Evolutionary conservation across 2,113 vertebrate genomes (phyloP).

Genomic region (Rhinoptilus africanus): DNA sequence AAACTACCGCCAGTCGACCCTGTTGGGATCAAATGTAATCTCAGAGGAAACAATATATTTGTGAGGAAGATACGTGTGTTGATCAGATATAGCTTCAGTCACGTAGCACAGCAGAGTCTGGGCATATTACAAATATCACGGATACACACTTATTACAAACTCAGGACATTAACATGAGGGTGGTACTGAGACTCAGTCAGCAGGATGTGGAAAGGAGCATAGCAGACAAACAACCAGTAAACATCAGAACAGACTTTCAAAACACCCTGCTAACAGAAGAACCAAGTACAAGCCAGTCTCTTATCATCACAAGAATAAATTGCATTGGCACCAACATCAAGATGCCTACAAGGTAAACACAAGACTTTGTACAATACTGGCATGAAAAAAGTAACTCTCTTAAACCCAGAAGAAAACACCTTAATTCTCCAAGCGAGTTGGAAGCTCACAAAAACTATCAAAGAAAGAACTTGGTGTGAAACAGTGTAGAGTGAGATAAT

Average conservation of each 20-base stretch:
- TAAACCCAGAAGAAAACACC: constrained; percentile 27
- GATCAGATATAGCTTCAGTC: constrained; percentile 52
- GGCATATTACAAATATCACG: constrained; percentile 19
- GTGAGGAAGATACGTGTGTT: not conserved
- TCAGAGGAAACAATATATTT: constrained; percentile 21
- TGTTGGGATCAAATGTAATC: constrained; percentile 20
- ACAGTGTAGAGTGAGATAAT: not conserved
- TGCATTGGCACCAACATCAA: constrained; percentile 60
- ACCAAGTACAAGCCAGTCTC: constrained; percentile 40
- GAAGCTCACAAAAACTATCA: not conserved
- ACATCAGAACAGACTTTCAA: constrained; percentile 57
- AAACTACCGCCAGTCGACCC: not conserved
- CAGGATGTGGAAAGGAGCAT: constrained; percentile 9
- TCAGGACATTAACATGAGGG: constrained; percentile 25
- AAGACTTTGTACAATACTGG: constrained; percentile 55
- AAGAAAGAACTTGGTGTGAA: constrained; percentile 5
- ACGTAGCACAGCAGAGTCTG: constrained; percentile 9
- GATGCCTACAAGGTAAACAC: constrained; percentile 58
- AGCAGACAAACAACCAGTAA: constrained; percentile 21
- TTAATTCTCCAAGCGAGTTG: constrained; percentile 13
- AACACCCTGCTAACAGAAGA: constrained; percentile 50
- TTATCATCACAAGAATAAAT: constrained; percentile 64
- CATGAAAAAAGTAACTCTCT: constrained; percentile 38
- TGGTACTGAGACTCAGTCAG: not conserved
- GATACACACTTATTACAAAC: not conserved